These are phyloP conservation scores for Drosophila buzzatii DNA, from an alignment of 2,888 invertebrate species.

Conservation along the genomic window DNA sequence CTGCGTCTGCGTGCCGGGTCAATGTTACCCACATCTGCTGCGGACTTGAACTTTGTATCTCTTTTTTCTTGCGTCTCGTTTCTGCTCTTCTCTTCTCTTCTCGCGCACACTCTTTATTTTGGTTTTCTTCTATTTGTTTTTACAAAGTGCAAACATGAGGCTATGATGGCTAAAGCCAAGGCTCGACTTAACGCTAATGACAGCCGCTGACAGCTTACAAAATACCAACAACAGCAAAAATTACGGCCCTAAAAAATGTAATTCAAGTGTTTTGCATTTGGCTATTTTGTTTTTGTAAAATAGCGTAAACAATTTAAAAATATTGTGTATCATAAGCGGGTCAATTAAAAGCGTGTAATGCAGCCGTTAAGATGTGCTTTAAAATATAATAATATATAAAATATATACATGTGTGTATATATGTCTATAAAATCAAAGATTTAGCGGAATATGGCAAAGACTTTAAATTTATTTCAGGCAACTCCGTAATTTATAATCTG, in stretches of 20 bases:
- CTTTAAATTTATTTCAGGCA: not conserved
- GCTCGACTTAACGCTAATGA: conserved; percentile 48
- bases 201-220: conserved; percentile 47
- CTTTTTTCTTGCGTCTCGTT: not conserved
- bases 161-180: conserved; percentile 54
- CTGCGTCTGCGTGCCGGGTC: conserved; percentile 47
- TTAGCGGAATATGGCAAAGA: not conserved
- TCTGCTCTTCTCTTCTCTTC: not conserved
- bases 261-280: conserved; percentile 39
- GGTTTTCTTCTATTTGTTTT: conserved; percentile 28
- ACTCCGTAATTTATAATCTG: not conserved
- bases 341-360: conserved; percentile 10
- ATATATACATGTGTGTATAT: too few species aligned
- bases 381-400: not conserved
- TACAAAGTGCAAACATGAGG: conserved; percentile 35
- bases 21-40: conserved; percentile 59
- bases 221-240: conserved; percentile 17
- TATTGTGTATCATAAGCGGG: not conserved
- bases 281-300: conserved; percentile 6
- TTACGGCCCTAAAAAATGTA: conserved; percentile 32
- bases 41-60: conserved; percentile 72
- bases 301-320: conserved; percentile 4
- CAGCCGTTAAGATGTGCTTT: conserved; percentile 3
- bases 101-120: conserved; percentile 3
- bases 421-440: not conserved